These are phyloP conservation scores for Vireo altiloquus DNA, from an alignment of 2,113 vertebrate genomes.

Conservation along the genomic window DNA sequence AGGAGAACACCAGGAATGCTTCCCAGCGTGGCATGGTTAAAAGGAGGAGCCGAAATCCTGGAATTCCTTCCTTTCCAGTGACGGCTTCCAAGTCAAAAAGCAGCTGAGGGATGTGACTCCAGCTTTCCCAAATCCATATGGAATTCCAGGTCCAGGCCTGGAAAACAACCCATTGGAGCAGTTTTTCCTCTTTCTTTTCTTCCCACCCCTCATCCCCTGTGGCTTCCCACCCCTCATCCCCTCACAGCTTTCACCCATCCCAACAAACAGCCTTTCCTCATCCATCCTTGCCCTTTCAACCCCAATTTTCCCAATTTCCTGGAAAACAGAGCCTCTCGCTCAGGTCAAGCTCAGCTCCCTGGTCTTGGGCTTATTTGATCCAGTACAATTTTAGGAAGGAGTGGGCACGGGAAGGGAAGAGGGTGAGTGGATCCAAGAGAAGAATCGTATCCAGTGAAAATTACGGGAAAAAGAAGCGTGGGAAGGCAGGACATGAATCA, in stretches of 20 bases:
- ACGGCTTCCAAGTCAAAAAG: neutral
- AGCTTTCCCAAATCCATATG: neutral
- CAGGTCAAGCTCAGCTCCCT: neutral
- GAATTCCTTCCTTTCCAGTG: neutral
- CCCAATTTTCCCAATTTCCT: neutral
- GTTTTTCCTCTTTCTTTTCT: neutral
- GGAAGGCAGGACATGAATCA: conserved; percentile 52
- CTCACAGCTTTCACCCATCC: neutral
- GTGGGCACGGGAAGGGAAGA: neutral
- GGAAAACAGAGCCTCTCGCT: neutral
- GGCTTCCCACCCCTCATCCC: neutral
- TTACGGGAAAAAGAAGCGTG: conserved; percentile 35
- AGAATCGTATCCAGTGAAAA: conserved; percentile 17
- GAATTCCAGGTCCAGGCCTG: neutral
- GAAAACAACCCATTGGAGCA: neutral
- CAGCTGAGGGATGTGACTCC: neutral
- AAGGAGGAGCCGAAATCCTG: neutral
- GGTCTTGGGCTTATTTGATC: neutral
- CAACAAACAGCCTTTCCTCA: neutral
- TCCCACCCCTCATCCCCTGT: neutral
- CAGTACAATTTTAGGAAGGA: neutral
- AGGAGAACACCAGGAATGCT: neutral
- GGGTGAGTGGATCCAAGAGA: neutral
- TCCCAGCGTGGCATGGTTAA: accelerated
- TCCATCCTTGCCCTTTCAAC: neutral